Base-by-base conservation (phyloP, 2,888 invertebrate genomes). In the Proisotoma minuta region DNA sequence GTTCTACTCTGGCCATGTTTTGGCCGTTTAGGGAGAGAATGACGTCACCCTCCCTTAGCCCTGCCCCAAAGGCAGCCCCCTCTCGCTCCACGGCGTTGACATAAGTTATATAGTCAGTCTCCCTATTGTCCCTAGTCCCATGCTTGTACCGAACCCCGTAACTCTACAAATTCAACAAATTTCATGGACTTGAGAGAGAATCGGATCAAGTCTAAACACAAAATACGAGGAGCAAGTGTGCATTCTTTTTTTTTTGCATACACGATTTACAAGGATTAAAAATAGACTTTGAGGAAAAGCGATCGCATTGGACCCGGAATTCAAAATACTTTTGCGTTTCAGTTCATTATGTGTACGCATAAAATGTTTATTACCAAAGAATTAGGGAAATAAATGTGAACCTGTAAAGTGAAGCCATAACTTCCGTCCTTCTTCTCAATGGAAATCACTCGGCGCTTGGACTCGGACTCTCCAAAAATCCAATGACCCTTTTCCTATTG, bases 61-160 rank as follows among this genome's bases (percentile, higher is more conserved):
- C 97, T 0, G 96, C 90, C 66, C 86, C 84, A 75, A 89, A 91
- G 0, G 97, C 96, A 0, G 96, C 89, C 0, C 96, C 95, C 70
- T 91, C 91, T 65, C 87, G 85, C 74, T 94, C 95, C 60, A 97
- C 94, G 77, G 93, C 94, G 77, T 98, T 97, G 23, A 72, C 72
- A 77, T 97, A 98, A 0, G 96, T 97, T 62, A 97, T 91, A 82
- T 95, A 89, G 79, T 98, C 96, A 63, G 95, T 89, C 78, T 94
- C 93, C 77, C 91, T 88, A 52, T 68, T 63, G 78, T 94, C 93
- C 77, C 91, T 88, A 52, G 66, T 63, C 75, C 91, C 93, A 80
- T 88, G 87, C 77, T 92, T 92, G 78, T 96, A 94, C 77, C 95
- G 94, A 65, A 97, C 95, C 34, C 96, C 96, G 77, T 97, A 97